A percentile compares a stretch with the other conserved stretches of the same genome.
Conservation (phyloP, 2,797 vertebrate genomes). For the Chelidonichthys spinosus region DNA sequence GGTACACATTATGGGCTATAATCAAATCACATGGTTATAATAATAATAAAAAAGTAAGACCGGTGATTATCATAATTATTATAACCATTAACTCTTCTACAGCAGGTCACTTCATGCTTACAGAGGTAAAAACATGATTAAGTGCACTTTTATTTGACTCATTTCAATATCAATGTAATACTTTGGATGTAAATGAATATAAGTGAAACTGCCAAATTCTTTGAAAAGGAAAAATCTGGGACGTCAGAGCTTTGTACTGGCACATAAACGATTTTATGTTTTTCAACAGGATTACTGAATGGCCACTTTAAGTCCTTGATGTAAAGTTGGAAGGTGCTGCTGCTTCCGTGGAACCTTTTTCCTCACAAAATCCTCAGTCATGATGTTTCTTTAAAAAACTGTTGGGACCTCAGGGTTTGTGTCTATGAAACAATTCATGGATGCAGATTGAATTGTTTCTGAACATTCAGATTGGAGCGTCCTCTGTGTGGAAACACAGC, state of each 20-base stretch:
- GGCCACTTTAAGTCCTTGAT: background rate
- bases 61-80: slow-evolving; percentile 26
- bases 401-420: too few species aligned
- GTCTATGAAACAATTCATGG: too few species aligned
- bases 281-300: background rate
- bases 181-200: background rate
- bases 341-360: background rate
- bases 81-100: slow-evolving; percentile 7
- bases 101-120: background rate
- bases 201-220: background rate
- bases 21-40: slow-evolving; percentile 4
- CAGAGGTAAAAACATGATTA: background rate
- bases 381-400: background rate
- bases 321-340: background rate
- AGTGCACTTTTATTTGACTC: background rate
- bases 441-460: too few species aligned
- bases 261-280: background rate
- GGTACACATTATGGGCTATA: slow-evolving; percentile 8
- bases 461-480: too few species aligned
- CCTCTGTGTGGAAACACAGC: too few species aligned
- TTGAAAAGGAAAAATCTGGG: background rate
- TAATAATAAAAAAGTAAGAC: slow-evolving; percentile 3
- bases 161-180: slow-evolving; percentile 5
- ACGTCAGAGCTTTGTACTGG: background rate
- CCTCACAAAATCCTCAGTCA: background rate